Evolutionary conservation across 2,113 vertebrate genomes (phyloP).

Genomic region (Scolopax mira): DNA sequence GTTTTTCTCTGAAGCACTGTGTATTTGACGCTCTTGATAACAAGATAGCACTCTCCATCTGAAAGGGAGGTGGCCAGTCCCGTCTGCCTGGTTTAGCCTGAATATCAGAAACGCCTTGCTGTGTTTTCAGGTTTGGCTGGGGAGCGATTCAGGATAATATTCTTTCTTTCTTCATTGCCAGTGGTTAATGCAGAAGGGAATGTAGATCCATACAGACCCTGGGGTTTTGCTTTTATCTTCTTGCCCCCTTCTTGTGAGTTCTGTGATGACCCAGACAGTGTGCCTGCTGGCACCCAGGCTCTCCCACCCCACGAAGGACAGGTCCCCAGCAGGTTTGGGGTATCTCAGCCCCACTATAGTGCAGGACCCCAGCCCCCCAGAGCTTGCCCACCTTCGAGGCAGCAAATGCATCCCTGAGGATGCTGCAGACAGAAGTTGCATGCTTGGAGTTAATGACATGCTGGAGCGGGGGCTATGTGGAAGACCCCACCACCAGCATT

Average conservation of each 20-base stretch:
- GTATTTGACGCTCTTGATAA: not conserved
- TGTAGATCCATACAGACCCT: not conserved
- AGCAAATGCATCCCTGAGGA: not conserved
- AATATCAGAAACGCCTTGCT: not conserved
- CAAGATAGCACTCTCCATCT: not conserved
- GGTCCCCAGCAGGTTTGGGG: not conserved
- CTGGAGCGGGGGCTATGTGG: not conserved
- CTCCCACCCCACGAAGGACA: accelerated
- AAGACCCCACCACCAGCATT: accelerated
- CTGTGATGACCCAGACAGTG: accelerated
- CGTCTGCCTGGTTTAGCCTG: not conserved
- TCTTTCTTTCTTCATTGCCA: not conserved
- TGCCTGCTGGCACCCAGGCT: not conserved
- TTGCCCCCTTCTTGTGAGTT: not conserved
- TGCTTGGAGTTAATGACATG: not conserved
- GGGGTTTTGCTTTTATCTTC: not conserved
- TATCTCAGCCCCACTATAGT: not conserved
- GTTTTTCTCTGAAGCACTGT: not conserved
- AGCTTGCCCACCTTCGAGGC: not conserved
- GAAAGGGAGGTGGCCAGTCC: not conserved
- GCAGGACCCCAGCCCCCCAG: accelerated
- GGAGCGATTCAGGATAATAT: not conserved
- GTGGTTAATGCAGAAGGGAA: accelerated
- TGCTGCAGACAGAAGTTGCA: not conserved
- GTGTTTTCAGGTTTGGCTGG: not conserved